phyloP scores from a whole-genome alignment of 2,113 vertebrate genomes.

The Petaurus breviceps region DNA sequence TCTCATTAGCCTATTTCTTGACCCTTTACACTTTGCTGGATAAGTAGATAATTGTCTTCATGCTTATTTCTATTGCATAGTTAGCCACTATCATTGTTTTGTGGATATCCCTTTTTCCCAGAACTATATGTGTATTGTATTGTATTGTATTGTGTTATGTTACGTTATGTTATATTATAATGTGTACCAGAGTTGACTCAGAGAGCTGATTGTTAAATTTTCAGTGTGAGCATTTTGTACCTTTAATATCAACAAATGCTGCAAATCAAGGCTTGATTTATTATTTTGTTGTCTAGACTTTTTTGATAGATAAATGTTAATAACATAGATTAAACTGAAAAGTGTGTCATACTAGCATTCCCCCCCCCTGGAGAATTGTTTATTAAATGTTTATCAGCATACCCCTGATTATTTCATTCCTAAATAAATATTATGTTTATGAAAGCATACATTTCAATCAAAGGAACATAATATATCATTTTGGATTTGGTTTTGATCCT shows the following conservation, averaged over 20 bases:
- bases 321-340: neutral
- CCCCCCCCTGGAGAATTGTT: neutral
- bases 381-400: neutral
- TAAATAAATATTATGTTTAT: constrained; percentile 70
- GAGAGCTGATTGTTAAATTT: neutral
- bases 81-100: neutral
- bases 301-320: neutral
- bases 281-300: neutral
- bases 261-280: neutral
- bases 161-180: no score
- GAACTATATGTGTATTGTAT: neutral
- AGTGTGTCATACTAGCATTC: neutral
- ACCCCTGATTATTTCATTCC: neutral
- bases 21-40: neutral
- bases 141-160: no score
- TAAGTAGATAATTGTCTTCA: neutral
- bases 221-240: neutral
- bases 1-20: constrained; percentile 2
- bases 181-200: neutral
- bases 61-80: constrained; percentile 13
- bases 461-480: constrained; percentile 58
- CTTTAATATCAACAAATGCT: neutral
- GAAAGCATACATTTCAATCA: constrained; percentile 61
- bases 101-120: neutral
- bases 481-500: constrained; percentile 58